phyloP scores from a whole-genome alignment of 53 echinoderm and acorn worm genomes.

The Holothuria leucospilota region DNA sequence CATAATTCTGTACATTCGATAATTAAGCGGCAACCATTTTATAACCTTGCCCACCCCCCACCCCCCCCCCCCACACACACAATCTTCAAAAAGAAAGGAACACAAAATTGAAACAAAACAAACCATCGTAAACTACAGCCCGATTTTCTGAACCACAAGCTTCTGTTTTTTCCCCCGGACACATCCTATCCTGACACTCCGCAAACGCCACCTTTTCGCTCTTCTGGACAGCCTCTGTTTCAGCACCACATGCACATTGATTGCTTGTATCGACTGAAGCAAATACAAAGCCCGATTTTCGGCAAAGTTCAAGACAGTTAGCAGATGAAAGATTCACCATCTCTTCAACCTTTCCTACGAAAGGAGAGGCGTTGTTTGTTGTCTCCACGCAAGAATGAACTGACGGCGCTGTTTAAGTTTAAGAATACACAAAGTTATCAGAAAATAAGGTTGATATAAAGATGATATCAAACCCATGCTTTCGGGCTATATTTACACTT shows the following conservation, averaged over 20 bases:
- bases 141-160: not conserved
- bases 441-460: no score
- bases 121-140: not conserved
- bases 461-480: no score
- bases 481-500: no score
- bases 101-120: not conserved
- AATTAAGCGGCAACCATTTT: no score
- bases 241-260: constrained; percentile 10
- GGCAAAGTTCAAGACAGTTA: not conserved
- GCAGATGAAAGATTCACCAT: not conserved
- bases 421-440: no score
- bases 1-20: no score
- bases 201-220: constrained; percentile 2
- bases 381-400: not conserved
- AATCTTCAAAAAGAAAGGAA: not conserved
- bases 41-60: no score
- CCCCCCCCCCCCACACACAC: no score
- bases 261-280: not conserved
- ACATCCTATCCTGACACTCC: not conserved
- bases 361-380: not conserved
- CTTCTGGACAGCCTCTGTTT: not conserved
- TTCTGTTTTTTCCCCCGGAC: not conserved
- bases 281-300: constrained; percentile 22
- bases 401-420: constrained; percentile 4
- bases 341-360: not conserved